A percentile compares a stretch with the other conserved stretches of the same genome.
Conservation (phyloP, 2,888 invertebrate species). For the Nycteola revayana region DNA sequence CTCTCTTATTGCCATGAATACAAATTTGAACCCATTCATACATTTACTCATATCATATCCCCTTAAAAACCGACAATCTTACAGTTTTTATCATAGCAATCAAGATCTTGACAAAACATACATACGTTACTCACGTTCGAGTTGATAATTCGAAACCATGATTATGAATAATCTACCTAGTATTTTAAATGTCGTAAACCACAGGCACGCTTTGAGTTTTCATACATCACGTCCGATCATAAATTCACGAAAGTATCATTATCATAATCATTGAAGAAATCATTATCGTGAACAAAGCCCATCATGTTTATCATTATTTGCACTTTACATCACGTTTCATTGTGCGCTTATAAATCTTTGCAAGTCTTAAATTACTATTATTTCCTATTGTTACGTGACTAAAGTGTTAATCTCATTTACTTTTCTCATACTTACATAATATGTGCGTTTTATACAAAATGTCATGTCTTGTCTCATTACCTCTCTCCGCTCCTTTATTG, state of each 20-base stretch:
- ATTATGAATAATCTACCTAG: background rate
- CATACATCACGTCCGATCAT: conserved; percentile 32
- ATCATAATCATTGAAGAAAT: conserved; percentile 30
- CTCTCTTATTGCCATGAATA: conserved; percentile 40
- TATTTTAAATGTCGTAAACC: conserved; percentile 23
- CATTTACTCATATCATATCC: no score
- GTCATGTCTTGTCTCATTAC: no score
- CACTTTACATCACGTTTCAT: conserved; percentile 43
- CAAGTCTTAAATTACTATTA: conserved; percentile 33
- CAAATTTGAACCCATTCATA: no score
- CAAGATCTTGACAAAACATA: conserved; percentile 1
- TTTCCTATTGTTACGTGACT: conserved; percentile 39
- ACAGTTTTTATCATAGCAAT: no score
- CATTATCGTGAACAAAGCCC: conserved; percentile 30
- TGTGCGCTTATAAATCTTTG: conserved; percentile 34
- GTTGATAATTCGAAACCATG: background rate
- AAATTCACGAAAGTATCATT: conserved; percentile 35
- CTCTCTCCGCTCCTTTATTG: no score
- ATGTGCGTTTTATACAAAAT: conserved; percentile 38
- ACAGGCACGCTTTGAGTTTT: conserved; percentile 36
- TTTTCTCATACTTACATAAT: conserved; percentile 36
- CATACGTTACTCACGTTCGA: conserved; percentile 25
- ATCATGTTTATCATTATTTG: conserved; percentile 41
- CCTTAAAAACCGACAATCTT: conserved; percentile 1
- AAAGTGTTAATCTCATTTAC: conserved; percentile 27